These are phyloP conservation scores for Slavum lentiscoides DNA, from an alignment of 2,888 invertebrate genomes.

Conservation along the genomic window DNA sequence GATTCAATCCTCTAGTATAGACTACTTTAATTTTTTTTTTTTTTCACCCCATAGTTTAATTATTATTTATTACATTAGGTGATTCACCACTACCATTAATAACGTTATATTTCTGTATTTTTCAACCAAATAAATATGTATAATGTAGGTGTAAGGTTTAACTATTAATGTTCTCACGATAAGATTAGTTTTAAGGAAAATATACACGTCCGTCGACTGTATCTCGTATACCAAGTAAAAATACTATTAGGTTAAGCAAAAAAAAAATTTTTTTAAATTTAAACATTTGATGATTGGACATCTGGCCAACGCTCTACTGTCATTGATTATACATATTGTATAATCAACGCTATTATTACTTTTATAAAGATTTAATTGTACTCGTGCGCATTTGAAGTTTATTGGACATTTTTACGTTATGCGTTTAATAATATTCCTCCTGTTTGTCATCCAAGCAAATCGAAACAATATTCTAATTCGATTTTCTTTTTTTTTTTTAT, in stretches of 20 bases:
- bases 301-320: neutral
- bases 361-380: conserved; percentile 12
- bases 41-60: neutral
- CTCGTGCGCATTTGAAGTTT: conserved; percentile 21
- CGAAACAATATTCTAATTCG: neutral
- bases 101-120: conserved; percentile 22
- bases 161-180: neutral
- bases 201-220: neutral
- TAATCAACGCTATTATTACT: neutral
- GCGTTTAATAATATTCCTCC: conserved; percentile 27
- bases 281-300: neutral
- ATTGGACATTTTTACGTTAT: neutral
- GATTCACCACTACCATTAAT: neutral
- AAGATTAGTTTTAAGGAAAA: conserved; percentile 8
- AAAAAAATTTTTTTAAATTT: neutral
- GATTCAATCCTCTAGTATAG: neutral
- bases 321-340: too few species aligned
- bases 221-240: neutral
- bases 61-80: conserved; percentile 8
- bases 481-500: conserved; percentile 17
- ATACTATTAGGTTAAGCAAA: conserved; percentile 18
- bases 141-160: neutral
- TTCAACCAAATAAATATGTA: conserved; percentile 16
- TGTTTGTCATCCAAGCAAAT: conserved; percentile 2
- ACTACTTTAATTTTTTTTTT: conserved; percentile 25